Conservation (phyloP, 1,140 invertebrate species). For the Andricus grossulariae region DNA sequence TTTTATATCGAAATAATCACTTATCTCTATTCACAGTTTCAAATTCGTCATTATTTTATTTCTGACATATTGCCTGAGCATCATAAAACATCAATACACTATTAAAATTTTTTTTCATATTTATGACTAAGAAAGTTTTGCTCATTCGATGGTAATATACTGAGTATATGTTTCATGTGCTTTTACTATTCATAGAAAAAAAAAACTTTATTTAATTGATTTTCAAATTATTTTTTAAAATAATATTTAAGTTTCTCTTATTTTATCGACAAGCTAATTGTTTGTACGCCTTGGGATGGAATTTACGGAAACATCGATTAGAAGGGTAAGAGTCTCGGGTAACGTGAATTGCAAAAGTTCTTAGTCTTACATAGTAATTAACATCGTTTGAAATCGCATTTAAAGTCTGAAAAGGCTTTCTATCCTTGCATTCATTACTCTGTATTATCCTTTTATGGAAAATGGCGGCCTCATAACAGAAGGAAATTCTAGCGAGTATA, state of each 20-base stretch:
- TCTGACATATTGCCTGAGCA: neutral
- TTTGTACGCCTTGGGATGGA: neutral
- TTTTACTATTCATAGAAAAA: neutral
- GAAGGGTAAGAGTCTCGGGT: neutral
- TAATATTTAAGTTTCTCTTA: neutral
- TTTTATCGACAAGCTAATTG: neutral
- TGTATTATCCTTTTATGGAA: conserved; percentile 22
- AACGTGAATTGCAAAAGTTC: conserved; percentile 14
- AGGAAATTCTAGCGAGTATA: conserved; percentile 19
- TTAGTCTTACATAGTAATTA: conserved; percentile 14
- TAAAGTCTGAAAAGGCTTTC: conserved; percentile 13
- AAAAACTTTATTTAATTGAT: neutral
- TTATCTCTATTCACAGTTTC: neutral
- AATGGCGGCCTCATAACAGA: conserved; percentile 4
- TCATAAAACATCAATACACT: neutral
- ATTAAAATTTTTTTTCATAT: neutral
- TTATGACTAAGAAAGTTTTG: neutral
- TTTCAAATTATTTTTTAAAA: neutral
- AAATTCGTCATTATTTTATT: conserved; percentile 4
- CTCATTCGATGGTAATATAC: neutral
- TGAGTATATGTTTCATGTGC: neutral
- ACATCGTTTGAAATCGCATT: conserved; percentile 18
- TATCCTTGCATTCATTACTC: neutral
- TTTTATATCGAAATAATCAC: conserved; percentile 16
- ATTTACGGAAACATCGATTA: conserved; percentile 21